A percentile compares a stretch with the other conserved stretches of the same genome.
Evolutionary conservation across 2,888 invertebrate species (phyloP).

Genomic region (Cryptus viduatorius): DNA sequence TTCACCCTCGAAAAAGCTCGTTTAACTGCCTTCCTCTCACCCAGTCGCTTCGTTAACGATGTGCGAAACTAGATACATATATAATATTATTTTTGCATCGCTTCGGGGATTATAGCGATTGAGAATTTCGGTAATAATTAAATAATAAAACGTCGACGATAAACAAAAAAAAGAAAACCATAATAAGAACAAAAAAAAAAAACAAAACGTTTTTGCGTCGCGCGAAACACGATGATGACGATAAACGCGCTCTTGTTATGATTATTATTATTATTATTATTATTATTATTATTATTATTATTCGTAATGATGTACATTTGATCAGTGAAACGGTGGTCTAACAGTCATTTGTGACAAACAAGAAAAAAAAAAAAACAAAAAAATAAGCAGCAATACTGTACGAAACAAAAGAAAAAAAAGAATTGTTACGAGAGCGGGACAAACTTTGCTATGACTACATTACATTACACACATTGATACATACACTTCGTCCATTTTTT

Average conservation of each 20-base stretch:
- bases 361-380: slow-evolving; percentile 40
- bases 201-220: slow-evolving; percentile 25
- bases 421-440: slow-evolving; percentile 61
- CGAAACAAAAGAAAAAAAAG: slow-evolving; percentile 30
- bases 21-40: slow-evolving; percentile 74
- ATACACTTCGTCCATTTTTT: slow-evolving; percentile 80
- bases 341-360: slow-evolving; percentile 52
- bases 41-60: slow-evolving; percentile 71
- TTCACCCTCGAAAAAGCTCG: slow-evolving; percentile 72
- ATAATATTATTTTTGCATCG: slow-evolving; percentile 74
- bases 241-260: slow-evolving; percentile 59
- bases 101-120: slow-evolving; percentile 59
- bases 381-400: slow-evolving; percentile 36
- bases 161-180: slow-evolving; percentile 19
- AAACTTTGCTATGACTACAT: slow-evolving; percentile 75
- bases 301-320: slow-evolving; percentile 56
- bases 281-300: slow-evolving; percentile 9
- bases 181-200: slow-evolving; percentile 13
- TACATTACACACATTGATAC: slow-evolving; percentile 56
- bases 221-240: slow-evolving; percentile 16
- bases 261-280: slow-evolving; percentile 14
- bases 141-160: slow-evolving; percentile 52
- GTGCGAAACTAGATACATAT: slow-evolving; percentile 71
- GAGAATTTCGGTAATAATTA: slow-evolving; percentile 30
- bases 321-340: slow-evolving; percentile 61